Base-by-base conservation (phyloP, 1,140 invertebrate genomes). In the Microvelia longipes region DNA sequence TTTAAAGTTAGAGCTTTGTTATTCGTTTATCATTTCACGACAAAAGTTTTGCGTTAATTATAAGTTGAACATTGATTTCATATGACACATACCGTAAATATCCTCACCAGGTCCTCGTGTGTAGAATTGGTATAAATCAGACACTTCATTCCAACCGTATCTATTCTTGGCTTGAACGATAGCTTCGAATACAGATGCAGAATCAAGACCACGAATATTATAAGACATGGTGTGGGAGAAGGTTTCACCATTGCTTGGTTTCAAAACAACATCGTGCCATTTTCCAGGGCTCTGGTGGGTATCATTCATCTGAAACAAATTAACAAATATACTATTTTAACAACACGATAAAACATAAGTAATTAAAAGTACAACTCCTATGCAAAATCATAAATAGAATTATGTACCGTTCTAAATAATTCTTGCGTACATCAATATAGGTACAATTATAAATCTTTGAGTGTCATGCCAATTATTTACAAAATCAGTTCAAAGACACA, bases 281-380 rank as follows among this genome's bases (percentile, higher is more conserved):
- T 86, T 83, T 0, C 87, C 87, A 0, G 86, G 86, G 76, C 85
- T 83, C 76, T 88, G 86, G 78, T 86, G 87, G 1, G 87, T 84
- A 73, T 88, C 85, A 78, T 90, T 90, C 75, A 87, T 84, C 86
- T 88, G 79, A 76, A 71, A 50, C 29, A 71, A 60, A 11, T 60
- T n/a, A n/a, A n/a, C n/a, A n/a, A n/a, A n/a, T n/a, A n/a, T n/a
- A n/a, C n/a, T n/a, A n/a, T n/a, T 68, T 66, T 24, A n/a, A 71
- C 65, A 71, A 66, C 25, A 25, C 14, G 50, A 61, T 62, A 30
- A 68, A 68, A 60, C n/a, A 60, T 60, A 28, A 0, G 1, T n/a
- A 28, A 50, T 69, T 35, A 15, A 29, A 50, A 63, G 75, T 5
- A 26, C 14, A 5, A 15, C 28, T 28, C 5, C 25, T 26, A 68